These are phyloP conservation scores for Dinothrombium tinctorium DNA, from an alignment of 1,140 invertebrate genomes.

Conservation along the genomic window DNA sequence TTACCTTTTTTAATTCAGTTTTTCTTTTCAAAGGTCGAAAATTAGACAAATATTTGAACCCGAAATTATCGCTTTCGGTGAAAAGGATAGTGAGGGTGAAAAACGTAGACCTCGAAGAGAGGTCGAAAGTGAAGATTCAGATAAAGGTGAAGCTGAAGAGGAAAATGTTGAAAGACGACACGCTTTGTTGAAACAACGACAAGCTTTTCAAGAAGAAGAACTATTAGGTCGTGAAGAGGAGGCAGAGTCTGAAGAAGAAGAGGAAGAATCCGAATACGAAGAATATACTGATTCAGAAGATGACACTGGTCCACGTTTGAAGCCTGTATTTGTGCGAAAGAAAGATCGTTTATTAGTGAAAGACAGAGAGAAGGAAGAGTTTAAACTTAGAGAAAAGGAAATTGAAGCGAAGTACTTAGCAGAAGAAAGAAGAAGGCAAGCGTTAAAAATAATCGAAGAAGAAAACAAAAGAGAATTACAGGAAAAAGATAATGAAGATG, in stretches of 20 bases:
- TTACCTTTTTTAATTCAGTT: conserved; percentile 76
- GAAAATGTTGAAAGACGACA: conserved; percentile 36
- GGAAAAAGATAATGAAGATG: conserved; percentile 26
- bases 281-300: conserved; percentile 47
- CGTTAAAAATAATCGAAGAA: conserved; percentile 71
- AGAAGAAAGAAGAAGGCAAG: conserved; percentile 56
- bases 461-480: conserved; percentile 50
- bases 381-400: conserved; percentile 40
- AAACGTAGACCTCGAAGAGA: conserved; percentile 87
- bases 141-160: conserved; percentile 27
- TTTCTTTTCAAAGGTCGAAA: conserved; percentile 56
- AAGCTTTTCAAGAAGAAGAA: conserved; percentile 26
- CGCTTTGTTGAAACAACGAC: conserved; percentile 25
- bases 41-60: not conserved
- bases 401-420: conserved; percentile 37
- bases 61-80: not conserved
- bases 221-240: conserved; percentile 12
- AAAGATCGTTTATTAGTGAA: conserved; percentile 79
- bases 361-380: conserved; percentile 69
- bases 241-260: conserved; percentile 17
- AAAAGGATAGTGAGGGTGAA: too few relatives aligned
- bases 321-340: conserved; percentile 89
- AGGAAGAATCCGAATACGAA: conserved; percentile 44
- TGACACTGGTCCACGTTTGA: conserved; percentile 54
- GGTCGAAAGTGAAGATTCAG: conserved; percentile 51